Evolutionary conservation across 2,797 vertebrate species (phyloP), one percentile per base, ranked within the genome.

Genomic region (Melanotaenia boesemani): DNA sequence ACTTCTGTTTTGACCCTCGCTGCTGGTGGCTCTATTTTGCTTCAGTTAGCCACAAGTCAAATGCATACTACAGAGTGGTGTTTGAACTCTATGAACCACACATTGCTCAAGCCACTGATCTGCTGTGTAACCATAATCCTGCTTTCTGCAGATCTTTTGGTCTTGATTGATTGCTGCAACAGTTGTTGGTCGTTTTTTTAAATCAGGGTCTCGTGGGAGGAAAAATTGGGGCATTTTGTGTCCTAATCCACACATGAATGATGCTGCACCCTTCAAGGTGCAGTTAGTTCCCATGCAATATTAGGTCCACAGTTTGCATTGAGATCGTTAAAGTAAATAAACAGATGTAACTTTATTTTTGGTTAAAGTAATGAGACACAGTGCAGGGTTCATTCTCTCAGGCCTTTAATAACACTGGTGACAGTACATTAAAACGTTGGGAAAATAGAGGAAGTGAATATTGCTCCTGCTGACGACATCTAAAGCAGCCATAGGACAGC

Each of bases 1-100:
- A 79, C 80, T 88, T 89, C 88, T 85, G 69, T 66, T 89, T 79
- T 82, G 74, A 88, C 72, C 69, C 63, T 59, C 63, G 36, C 57
- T 54, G 62, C 20, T 63, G 15, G 60, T 64, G 26, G 63, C 74
- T 73, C 39, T 48, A 6, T 12, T 75, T 67, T 41, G 63, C 56
- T 57, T 3, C 16, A 63, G 24, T 54, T 56, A 68, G 81, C 73
- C 13, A 13, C 58, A 28, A 56, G 34, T 57, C 18, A 3, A 58
- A 6, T 1, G 48, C 63, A 56, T 52, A 63, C 74, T 64, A 76
- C 63, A 18, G 1, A 60, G 72, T 22, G 56, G 41, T 11, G 36
- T 4, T 1, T 58, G 59, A 84, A 80, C 72, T 44, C 54, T 2
- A 59, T 61, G 75, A 86, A 77, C 80, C 2, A n/a, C 24, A 26